Evolutionary conservation across 2,797 vertebrate species (phyloP).

Genomic region (Brotula barbata): DNA sequence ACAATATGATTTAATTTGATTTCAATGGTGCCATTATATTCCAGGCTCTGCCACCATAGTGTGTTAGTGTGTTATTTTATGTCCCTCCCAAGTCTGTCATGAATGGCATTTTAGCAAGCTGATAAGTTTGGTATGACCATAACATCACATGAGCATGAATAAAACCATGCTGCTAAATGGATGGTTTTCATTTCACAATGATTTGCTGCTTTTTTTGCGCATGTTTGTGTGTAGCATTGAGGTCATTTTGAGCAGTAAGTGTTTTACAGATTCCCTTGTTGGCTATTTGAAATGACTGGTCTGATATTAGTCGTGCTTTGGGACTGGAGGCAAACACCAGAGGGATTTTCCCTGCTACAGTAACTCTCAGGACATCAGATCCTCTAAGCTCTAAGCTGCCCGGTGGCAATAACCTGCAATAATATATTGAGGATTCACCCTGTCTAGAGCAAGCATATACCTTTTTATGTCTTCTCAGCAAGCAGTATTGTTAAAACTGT

Average conservation of each 20-base stretch:
- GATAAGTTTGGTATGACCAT: slow-evolving; percentile 34
- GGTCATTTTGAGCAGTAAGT: no score
- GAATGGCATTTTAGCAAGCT: slow-evolving; percentile 35
- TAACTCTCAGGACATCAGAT: slow-evolving; percentile 40
- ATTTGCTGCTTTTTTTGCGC: no score
- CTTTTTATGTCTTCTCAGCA: not conserved
- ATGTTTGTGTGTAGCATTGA: not conserved
- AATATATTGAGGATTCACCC: slow-evolving; percentile 21
- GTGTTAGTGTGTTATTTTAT: slow-evolving; percentile 34
- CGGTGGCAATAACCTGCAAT: slow-evolving; percentile 25
- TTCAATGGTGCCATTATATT: slow-evolving; percentile 47
- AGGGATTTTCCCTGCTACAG: slow-evolving; percentile 32
- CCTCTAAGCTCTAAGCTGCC: slow-evolving; percentile 16
- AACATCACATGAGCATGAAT: slow-evolving; percentile 3
- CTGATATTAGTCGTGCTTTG: slow-evolving; percentile 15
- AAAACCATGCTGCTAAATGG: not conserved
- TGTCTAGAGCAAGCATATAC: slow-evolving; percentile 3
- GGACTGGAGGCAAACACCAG: slow-evolving; percentile 17
- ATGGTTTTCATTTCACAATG: not conserved
- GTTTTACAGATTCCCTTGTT: no score
- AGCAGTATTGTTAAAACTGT: not conserved
- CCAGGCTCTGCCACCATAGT: slow-evolving; percentile 26
- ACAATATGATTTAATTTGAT: slow-evolving; percentile 33
- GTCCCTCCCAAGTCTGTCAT: slow-evolving; percentile 23
- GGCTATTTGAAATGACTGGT: no score